Base-by-base conservation (phyloP, 2,888 invertebrate species). In the Aquatica leii region DNA sequence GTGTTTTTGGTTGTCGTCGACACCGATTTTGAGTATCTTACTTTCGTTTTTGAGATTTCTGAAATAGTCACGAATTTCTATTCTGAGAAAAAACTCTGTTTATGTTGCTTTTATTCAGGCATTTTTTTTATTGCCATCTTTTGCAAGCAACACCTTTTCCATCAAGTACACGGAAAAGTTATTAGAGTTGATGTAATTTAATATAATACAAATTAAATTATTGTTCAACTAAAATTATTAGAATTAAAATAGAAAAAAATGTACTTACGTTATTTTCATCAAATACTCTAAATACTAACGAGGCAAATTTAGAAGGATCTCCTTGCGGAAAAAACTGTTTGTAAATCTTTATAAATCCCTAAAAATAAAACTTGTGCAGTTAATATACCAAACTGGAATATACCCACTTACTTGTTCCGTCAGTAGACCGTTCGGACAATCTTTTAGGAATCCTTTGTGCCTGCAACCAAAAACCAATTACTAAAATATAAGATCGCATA, bases 321-420 rank as follows among this genome's bases (percentile, higher is more conserved):
- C 98, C 98, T 88, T 98, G 95, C 57, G 98, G 98, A 83, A 99
- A 98, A 86, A 99, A 98, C 84, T 98, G 98, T 84, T 97, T 97
- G 87, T 99, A 98, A 83, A 98, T 99, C 87, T 94, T 97, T 82
- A 97, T 97, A 87, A 99, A 98, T 76, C 98, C 98, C 97, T 97
- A 84, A 52, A 82, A 81, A 75, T 75, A 74, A 83, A 48, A 18
- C 34, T 34, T 17, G 43, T 21, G 11, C 14, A 40, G 18, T 18
- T 57, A 21, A 20, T 15, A 24, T 18, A 24, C 6, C n/a, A 12
- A 12, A 50, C 21, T n/a, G 8, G 12, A 12, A 14, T 12, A n/a
- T 50, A 5, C 1, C 12, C 2, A 78, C 83, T 81, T 84, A 95
- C 96, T 89, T 95, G 95, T 84, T 97, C 96, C 63, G 96, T 97